phyloP scores from a whole-genome alignment of 2,888 invertebrate genomes.

The Drosophila seclusa region DNA sequence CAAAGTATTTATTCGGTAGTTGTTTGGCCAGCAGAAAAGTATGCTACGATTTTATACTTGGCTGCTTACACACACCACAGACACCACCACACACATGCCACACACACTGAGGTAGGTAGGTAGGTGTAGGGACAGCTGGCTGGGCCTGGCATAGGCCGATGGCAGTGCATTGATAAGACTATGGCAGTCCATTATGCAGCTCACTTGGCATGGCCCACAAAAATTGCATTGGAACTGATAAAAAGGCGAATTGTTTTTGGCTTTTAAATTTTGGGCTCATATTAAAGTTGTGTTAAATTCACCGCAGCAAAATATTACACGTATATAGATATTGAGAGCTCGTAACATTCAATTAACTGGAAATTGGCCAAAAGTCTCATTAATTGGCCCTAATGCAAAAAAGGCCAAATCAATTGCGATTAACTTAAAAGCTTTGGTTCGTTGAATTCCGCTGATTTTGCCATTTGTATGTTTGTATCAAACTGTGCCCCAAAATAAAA shows the following conservation, averaged over 20 bases:
- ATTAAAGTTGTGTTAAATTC: conserved; percentile 23
- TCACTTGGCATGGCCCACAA: conserved; percentile 62
- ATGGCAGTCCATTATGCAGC: conserved; percentile 73
- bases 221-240: conserved; percentile 53
- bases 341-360: conserved; percentile 41
- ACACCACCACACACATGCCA: background rate
- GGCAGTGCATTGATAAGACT: conserved; percentile 68
- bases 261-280: background rate
- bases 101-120: conserved; percentile 10
- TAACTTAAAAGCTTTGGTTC: conserved; percentile 44
- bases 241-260: conserved; percentile 24
- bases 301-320: background rate
- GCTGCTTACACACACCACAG: conserved; percentile 19
- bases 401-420: conserved; percentile 35
- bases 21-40: conserved; percentile 52
- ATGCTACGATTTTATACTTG: conserved; percentile 61
- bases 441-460: conserved; percentile 51
- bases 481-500: conserved; percentile 22
- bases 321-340: background rate
- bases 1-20: conserved; percentile 45
- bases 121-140: conserved; percentile 12
- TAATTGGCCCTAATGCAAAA: conserved; percentile 21
- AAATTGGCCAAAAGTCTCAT: conserved; percentile 24
- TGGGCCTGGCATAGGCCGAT: conserved; percentile 47
- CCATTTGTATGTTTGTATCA: conserved; percentile 42